Base-by-base conservation (phyloP, 64 coral and sea anemone genomes). In the Montipora sp. region DNA sequence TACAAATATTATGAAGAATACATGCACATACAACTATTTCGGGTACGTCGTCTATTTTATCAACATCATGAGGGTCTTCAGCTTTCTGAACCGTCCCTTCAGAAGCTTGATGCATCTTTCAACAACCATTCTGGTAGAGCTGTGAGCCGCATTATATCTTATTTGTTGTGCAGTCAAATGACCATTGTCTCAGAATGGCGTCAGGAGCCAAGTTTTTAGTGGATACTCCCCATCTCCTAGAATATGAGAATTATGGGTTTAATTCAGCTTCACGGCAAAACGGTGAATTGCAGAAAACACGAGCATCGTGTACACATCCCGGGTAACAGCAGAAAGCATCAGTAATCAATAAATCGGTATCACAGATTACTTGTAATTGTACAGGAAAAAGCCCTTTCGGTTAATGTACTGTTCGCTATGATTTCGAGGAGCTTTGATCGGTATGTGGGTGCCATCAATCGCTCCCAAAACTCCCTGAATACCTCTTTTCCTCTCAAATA, bases 211-310 rank as follows among this genome's bases (percentile, higher is more conserved):
- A 53, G 24, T 89, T 47, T 78, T 89, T 3, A 89, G 60, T 55
- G 73, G 55, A 48, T 89, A 89, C 22, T 51, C 87, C 57, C 55
- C 87, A 59, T 89, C 75, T 78, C 87, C 74, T 60, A 89, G 60
- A 78, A 89, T 89, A 50, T 92, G 81, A 61, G 90, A 75, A 51
- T 77, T 92, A n/a, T 83, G 59, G 46, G n/a, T 91, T 91, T 53
- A 53, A 46, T 55, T 91, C 89, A 81, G 48, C 89, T 73, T 91
- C 79, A 69, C 47, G 19, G 80, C 78, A 91, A 22, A 91, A 44
- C 14, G 24, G 78, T 24, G 79, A 91, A 82, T 75, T 91, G 48
- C 65, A n/a, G 15, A 83, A 91, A 12, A 91, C 78, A 19, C 89
- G 18, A 48, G 79, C 77, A 55, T 91, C 59, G 78, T 90, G 77